Conservation (phyloP, 2,113 vertebrate genomes). For the Mobula birostris region DNA sequence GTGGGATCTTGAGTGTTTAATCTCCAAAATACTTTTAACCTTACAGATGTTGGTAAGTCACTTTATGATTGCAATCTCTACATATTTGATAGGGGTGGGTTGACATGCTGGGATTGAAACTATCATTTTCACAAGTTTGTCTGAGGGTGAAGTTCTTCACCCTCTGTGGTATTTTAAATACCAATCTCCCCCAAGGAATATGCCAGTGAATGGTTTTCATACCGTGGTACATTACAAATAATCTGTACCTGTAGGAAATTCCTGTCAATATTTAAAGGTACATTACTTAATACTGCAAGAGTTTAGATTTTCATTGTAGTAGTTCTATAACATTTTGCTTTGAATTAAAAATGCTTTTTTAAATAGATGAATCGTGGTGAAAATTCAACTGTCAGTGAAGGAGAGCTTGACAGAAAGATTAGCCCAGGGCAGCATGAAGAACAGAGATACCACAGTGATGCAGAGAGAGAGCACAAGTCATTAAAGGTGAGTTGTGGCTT, state of each 20-base stretch:
- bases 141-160: background rate
- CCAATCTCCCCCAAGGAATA: background rate
- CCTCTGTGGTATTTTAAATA: background rate
- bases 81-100: background rate
- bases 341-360: no score
- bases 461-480: background rate
- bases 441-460: conserved; percentile 12
- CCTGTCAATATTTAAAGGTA: no score
- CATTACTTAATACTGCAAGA: no score
- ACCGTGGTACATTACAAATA: no score
- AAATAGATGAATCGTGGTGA: no score
- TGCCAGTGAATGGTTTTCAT: no score
- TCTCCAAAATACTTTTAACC: background rate
- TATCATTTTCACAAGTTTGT: background rate
- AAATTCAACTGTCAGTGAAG: background rate
- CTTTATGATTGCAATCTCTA: background rate
- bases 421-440: background rate
- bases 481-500: background rate
- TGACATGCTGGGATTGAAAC: background rate
- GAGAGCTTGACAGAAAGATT: background rate
- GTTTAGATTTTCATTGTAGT: no score
- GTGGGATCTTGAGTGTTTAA: background rate
- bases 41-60: background rate
- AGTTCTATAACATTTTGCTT: no score
- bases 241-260: no score